Evolutionary conservation across 64 coral and sea anemone genomes (phyloP).

Genomic region (Hydrozoanthus tunicans): DNA sequence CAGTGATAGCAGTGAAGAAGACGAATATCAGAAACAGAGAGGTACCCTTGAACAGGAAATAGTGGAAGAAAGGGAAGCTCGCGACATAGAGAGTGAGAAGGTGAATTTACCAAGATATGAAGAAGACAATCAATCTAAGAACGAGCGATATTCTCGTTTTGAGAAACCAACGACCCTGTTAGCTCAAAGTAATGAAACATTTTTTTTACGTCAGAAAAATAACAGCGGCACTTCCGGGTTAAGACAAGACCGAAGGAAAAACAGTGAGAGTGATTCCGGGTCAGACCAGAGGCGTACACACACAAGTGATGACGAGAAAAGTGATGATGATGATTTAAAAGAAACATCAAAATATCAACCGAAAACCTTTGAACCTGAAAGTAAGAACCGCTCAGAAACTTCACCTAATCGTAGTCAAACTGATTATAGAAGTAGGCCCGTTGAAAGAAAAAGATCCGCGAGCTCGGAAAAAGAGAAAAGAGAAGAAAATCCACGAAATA

Average conservation of each 20-base stretch:
- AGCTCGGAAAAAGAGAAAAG: slow-evolving; percentile 10
- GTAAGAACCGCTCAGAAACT: not conserved
- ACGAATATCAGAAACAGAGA: slow-evolving; percentile 1
- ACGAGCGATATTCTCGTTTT: not conserved
- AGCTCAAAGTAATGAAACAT: not conserved
- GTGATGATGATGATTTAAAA: not conserved
- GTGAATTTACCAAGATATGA: not conserved
- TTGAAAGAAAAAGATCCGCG: not conserved
- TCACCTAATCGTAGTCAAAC: not conserved
- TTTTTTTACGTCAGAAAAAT: not conserved
- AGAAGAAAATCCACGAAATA: slow-evolving; percentile 7
- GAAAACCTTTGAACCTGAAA: slow-evolving; percentile 11
- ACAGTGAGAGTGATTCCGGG: not conserved
- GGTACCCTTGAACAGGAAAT: slow-evolving; percentile 17
- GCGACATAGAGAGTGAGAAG: not conserved
- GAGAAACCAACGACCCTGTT: not conserved
- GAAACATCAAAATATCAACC: not conserved
- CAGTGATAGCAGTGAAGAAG: slow-evolving; percentile 54
- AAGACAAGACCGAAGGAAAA: not conserved
- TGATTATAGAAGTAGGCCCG: not conserved
- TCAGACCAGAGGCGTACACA: not conserved
- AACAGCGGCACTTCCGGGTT: not conserved
- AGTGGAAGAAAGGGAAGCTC: not conserved
- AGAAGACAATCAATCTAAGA: not conserved
- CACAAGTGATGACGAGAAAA: not conserved